These are phyloP conservation scores for Crenichthys baileyi DNA, from an alignment of 2,797 vertebrate genomes.

Conservation along the genomic window DNA sequence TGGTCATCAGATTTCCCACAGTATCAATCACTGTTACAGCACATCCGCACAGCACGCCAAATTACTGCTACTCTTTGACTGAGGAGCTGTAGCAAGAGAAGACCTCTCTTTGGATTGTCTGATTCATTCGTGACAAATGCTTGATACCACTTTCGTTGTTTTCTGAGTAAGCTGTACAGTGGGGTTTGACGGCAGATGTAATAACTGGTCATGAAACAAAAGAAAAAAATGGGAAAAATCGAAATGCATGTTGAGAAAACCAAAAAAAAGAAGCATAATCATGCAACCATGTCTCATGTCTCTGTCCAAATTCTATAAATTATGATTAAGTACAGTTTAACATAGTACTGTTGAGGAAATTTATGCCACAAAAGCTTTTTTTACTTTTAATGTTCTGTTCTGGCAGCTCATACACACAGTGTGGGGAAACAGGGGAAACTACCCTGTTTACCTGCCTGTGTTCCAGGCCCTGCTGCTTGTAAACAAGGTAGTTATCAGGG, in stretches of 20 bases:
- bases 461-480: too few relatives aligned
- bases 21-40: slow-evolving; percentile 46
- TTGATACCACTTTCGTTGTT: not conserved
- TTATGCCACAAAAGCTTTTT: not conserved
- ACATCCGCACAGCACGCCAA: slow-evolving; percentile 82
- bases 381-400: not conserved
- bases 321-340: not conserved
- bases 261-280: not conserved
- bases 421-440: not conserved
- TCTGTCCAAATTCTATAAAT: not conserved
- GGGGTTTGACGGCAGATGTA: not conserved
- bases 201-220: not conserved
- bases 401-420: not conserved
- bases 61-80: slow-evolving; percentile 83
- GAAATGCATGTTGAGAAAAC: not conserved
- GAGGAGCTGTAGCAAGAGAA: slow-evolving; percentile 88
- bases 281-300: not conserved
- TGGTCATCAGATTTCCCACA: slow-evolving; percentile 86
- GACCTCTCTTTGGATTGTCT: slow-evolving; percentile 69
- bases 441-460: too few relatives aligned
- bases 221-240: not conserved
- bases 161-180: not conserved
- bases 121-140: slow-evolving; percentile 44
- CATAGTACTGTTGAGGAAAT: not conserved
- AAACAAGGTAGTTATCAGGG: too few relatives aligned